Conservation (phyloP, 2,888 invertebrate genomes). For the Nomada hirtipes region DNA sequence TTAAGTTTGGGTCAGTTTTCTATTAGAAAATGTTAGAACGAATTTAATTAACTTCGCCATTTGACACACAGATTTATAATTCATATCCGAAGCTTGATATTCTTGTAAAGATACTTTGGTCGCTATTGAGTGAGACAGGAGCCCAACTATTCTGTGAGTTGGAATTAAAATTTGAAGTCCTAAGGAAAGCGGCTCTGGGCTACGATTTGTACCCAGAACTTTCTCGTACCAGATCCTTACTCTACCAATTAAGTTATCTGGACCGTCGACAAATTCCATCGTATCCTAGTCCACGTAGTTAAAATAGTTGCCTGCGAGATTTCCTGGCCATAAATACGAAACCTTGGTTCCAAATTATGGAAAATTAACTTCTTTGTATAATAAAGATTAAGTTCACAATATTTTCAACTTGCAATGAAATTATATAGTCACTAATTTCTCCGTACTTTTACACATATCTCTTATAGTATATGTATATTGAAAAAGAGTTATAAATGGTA, state of each 20-base stretch:
- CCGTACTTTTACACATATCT: no score
- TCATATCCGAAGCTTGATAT: neutral
- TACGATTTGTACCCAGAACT: neutral
- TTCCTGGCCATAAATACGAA: neutral
- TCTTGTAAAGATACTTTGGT: neutral
- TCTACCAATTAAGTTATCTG: slow-evolving; percentile 14
- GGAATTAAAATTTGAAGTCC: slow-evolving; percentile 15
- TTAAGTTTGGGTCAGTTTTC: neutral
- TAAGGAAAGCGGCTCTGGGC: neutral
- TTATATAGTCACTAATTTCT: neutral
- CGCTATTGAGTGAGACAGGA: neutral
- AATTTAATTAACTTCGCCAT: neutral
- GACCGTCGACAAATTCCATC: neutral
- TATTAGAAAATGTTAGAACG: neutral
- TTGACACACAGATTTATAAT: neutral
- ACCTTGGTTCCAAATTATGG: neutral
- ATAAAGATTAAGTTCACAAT: neutral
- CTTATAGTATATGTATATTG: no score
- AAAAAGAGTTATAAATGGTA: no score
- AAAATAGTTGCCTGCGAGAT: neutral
- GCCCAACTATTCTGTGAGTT: neutral
- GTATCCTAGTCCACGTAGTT: neutral
- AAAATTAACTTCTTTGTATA: neutral
- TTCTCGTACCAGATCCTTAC: neutral
- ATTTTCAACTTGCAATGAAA: neutral